A percentile compares a stretch with the other conserved stretches of the same genome.
Conservation (phyloP, 2,888 invertebrate genomes). For the Bimastos eiseni region DNA sequence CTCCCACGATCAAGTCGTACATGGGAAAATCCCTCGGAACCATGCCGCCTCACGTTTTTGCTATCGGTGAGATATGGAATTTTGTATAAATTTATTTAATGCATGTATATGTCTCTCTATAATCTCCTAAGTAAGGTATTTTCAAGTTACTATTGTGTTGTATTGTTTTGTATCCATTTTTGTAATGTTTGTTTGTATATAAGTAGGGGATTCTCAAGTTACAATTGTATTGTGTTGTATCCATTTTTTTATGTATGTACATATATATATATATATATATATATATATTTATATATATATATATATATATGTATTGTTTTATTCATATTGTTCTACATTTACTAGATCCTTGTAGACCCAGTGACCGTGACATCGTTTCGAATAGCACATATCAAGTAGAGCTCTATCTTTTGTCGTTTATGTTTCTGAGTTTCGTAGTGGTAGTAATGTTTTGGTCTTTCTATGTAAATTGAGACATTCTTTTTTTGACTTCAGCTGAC, state of each 20-base stretch:
- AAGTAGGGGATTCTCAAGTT: too few relatives aligned
- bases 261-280: neutral
- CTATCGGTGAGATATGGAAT: slow-evolving; percentile 74
- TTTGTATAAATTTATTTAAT: neutral
- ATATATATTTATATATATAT: neutral
- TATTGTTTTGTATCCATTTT: too few relatives aligned
- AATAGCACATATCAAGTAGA: neutral
- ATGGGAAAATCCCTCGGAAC: slow-evolving; percentile 92
- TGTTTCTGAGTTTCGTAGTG: neutral
- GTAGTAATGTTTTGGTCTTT: neutral
- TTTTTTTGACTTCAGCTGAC: slow-evolving; percentile 74
- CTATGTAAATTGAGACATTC: neutral
- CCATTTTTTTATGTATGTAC: neutral
- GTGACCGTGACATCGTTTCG: neutral
- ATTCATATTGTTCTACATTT: neutral
- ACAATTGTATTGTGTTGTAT: too few relatives aligned
- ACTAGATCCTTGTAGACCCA: neutral
- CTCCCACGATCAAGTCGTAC: slow-evolving; percentile 81
- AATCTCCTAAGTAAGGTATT: too few relatives aligned
- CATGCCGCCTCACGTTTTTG: slow-evolving; percentile 93
- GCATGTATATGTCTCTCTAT: neutral
- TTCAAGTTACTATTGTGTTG: too few relatives aligned
- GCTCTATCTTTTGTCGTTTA: neutral
- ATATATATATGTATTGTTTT: neutral
- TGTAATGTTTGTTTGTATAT: too few relatives aligned